Conservation (phyloP, 1,140 invertebrate species). For the Drosophila fuyamai region DNA sequence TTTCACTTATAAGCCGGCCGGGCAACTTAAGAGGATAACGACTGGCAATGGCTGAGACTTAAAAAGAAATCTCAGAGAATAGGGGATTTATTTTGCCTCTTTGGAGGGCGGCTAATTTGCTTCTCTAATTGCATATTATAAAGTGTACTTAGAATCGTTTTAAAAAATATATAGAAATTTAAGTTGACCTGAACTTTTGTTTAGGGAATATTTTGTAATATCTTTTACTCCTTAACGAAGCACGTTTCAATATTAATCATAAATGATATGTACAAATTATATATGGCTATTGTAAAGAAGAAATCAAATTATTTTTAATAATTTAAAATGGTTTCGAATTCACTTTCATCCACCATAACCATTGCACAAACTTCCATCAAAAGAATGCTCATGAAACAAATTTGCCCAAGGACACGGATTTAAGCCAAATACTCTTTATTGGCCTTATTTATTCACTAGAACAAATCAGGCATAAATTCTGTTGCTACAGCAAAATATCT, state of each 20-base stretch:
- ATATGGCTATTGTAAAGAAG: too few species aligned
- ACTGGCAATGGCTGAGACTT: constrained; percentile 5
- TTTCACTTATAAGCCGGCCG: constrained; percentile 3
- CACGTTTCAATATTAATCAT: too few species aligned
- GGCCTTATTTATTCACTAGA: constrained; percentile 33
- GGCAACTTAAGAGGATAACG: constrained; percentile 14
- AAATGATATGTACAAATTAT: too few species aligned
- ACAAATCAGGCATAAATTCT: constrained; percentile 8
- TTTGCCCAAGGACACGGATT: not conserved
- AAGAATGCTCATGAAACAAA: not conserved
- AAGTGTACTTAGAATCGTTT: too few species aligned
- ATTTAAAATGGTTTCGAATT: too few species aligned
- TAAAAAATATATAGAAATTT: too few species aligned
- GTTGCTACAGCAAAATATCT: constrained; percentile 36
- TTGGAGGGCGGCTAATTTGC: not conserved
- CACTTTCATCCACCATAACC: too few species aligned
- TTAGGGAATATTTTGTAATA: too few species aligned
- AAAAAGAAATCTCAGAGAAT: constrained; percentile 4
- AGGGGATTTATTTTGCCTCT: not conserved
- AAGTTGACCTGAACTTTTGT: too few species aligned
- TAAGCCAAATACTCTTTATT: constrained; percentile 24
- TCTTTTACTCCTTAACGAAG: too few species aligned
- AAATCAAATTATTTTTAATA: too few species aligned
- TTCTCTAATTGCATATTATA: not conserved
- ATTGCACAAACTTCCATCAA: too few species aligned